phyloP scores from a whole-genome alignment of 2,888 invertebrate species.

The Folsomia candida region DNA sequence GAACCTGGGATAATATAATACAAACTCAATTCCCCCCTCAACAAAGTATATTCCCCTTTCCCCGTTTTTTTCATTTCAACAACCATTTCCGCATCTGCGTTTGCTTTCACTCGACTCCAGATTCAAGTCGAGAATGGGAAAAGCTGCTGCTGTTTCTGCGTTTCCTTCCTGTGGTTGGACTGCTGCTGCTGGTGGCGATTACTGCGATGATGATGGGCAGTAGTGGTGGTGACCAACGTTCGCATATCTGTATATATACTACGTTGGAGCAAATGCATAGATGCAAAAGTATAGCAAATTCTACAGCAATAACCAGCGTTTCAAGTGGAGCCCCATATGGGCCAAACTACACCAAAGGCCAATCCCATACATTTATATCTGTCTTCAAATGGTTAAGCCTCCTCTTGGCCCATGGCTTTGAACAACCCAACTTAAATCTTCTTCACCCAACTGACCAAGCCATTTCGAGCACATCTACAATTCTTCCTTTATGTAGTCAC shows the following conservation, averaged over 20 bases:
- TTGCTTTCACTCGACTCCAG: neutral
- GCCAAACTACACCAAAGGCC: slow-evolving; percentile 19
- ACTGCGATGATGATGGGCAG: neutral
- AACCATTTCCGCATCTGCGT: neutral
- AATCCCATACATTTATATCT: slow-evolving; percentile 34
- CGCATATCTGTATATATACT: neutral
- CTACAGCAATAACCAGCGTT: neutral
- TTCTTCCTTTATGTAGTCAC: neutral
- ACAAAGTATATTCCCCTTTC: slow-evolving; percentile 1
- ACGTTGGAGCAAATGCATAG: too few relatives aligned
- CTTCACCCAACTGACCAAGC: neutral
- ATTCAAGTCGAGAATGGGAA: too few relatives aligned
- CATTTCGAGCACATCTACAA: neutral
- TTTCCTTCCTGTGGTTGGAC: neutral
- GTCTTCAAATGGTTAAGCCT: slow-evolving; percentile 12
- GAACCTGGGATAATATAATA: neutral
- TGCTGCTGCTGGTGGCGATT: neutral
- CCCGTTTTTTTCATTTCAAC: neutral
- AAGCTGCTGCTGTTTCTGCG: neutral
- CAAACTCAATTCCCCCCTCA: slow-evolving; percentile 2
- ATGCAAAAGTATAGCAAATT: too few relatives aligned
- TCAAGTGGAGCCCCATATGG: slow-evolving; percentile 19
- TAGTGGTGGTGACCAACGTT: neutral
- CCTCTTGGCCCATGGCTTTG: neutral
- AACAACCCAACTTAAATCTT: neutral